Evolutionary conservation across 1,140 invertebrate genomes (phyloP).

Genomic region (Drosophila kurseongensis): DNA sequence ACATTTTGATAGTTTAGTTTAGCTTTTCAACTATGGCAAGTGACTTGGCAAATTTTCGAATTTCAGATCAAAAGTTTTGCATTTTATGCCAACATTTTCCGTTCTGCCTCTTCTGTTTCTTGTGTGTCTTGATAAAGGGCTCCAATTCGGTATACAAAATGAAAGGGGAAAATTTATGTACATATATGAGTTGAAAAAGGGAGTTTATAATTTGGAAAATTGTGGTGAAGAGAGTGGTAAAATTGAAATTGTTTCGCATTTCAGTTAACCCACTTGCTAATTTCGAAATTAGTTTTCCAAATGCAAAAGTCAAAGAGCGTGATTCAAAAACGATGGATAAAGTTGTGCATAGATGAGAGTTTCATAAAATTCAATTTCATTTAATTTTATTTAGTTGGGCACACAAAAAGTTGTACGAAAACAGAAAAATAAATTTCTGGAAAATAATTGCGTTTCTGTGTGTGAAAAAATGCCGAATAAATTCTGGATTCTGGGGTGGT

Average conservation of each 20-base stretch:
- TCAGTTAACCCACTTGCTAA: slow-evolving; percentile 33
- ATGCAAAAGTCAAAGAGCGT: slow-evolving; percentile 59
- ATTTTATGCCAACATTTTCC: slow-evolving; percentile 84
- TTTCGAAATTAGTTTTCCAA: slow-evolving; percentile 48
- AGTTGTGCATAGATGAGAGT: slow-evolving; percentile 48
- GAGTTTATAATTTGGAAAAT: slow-evolving; percentile 35
- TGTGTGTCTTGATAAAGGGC: slow-evolving; percentile 18
- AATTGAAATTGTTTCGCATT: slow-evolving; percentile 46
- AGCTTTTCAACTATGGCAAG: slow-evolving; percentile 12
- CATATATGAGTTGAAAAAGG: slow-evolving; percentile 17
- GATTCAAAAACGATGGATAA: slow-evolving; percentile 63
- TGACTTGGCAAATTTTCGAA: slow-evolving; percentile 42
- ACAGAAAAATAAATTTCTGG: slow-evolving; percentile 62
- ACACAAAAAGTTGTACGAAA: slow-evolving; percentile 55
- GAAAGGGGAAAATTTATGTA: slow-evolving; percentile 28
- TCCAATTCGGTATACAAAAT: slow-evolving; percentile 35
- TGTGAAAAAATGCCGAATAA: slow-evolving; percentile 48
- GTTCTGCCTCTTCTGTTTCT: slow-evolving; percentile 36
- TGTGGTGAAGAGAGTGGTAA: slow-evolving; percentile 17
- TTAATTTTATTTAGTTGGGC: slow-evolving; percentile 23
- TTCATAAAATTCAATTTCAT: slow-evolving; percentile 44
- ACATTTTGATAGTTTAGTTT: slow-evolving; percentile 14
- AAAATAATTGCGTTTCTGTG: slow-evolving; percentile 38
- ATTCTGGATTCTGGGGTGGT: slow-evolving; percentile 19
- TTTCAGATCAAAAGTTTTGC: slow-evolving; percentile 65